phyloP scores from a whole-genome alignment of 2,113 vertebrate species.

The Peromyscus leucopus region DNA sequence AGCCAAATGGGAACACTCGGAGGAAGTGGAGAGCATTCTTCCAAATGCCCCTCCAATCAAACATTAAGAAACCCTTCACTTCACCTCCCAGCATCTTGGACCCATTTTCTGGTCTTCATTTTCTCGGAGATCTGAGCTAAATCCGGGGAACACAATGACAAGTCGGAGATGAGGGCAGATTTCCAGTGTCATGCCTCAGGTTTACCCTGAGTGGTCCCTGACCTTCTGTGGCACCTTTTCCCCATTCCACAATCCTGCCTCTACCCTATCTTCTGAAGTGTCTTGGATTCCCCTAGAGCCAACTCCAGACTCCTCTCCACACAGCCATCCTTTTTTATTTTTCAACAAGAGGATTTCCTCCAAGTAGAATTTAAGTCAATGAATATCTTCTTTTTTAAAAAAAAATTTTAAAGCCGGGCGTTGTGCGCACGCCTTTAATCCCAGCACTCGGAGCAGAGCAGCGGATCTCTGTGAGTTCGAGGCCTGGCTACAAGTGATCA shows the following conservation, averaged over 20 bases:
- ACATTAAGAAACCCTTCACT: not conserved
- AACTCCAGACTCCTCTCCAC: not conserved
- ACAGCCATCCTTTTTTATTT: not conserved
- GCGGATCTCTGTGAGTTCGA: no score
- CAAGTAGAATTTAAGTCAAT: slow-evolving; percentile 29
- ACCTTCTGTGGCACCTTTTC: not conserved
- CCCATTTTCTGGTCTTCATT: not conserved
- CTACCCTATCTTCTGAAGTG: not conserved
- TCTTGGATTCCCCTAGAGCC: not conserved
- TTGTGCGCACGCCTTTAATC: no score
- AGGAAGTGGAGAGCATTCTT: not conserved
- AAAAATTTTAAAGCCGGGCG: no score
- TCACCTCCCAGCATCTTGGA: not conserved
- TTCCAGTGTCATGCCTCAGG: not conserved
- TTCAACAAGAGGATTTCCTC: not conserved
- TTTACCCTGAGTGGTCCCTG: not conserved
- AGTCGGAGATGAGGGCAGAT: not conserved
- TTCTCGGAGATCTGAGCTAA: not conserved
- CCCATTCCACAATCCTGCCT: no score
- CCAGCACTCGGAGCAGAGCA: no score
- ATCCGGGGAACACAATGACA: not conserved
- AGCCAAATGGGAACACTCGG: not conserved
- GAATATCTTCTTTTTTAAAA: not conserved
- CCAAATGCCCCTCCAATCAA: not conserved
- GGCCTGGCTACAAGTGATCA: no score